These are phyloP conservation scores for Oryzias dopingdopingensis DNA, from an alignment of 2,797 vertebrate species.

Conservation along the genomic window DNA sequence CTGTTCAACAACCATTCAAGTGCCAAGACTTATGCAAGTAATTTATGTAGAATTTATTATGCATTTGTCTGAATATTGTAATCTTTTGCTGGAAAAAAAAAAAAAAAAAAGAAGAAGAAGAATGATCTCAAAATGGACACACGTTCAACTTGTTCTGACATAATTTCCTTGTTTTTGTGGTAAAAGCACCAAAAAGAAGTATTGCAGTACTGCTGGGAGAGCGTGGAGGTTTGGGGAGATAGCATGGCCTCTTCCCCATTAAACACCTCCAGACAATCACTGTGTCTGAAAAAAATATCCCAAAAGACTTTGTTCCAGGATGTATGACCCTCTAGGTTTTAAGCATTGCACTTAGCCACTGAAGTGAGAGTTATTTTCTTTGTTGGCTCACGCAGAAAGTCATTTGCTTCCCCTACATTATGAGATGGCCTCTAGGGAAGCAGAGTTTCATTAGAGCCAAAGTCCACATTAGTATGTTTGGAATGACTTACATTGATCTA, in stretches of 20 bases:
- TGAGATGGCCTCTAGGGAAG: conserved; percentile 43
- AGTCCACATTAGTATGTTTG: conserved; percentile 58
- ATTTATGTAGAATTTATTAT: no score
- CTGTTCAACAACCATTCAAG: no score
- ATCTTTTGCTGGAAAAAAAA: no score
- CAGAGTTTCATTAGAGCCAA: conserved; percentile 55
- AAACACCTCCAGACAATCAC: conserved; percentile 19
- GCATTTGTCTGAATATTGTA: no score
- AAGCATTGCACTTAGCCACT: conserved; percentile 27
- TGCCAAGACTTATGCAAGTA: no score
- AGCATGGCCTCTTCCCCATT: conserved; percentile 18
- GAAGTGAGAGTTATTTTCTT: conserved; percentile 44
- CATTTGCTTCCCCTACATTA: conserved; percentile 31
- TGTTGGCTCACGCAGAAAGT: conserved; percentile 34
- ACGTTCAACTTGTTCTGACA: no score
- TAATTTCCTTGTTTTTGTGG: background rate
- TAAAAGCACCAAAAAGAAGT: conserved; percentile 3
- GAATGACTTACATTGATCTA: conserved; percentile 55
- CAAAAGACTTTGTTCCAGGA: conserved; percentile 34
- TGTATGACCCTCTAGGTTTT: conserved; percentile 37
- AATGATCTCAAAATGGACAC: no score
- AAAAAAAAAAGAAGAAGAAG: no score
- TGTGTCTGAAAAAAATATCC: conserved; percentile 30
- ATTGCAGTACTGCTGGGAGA: conserved; percentile 9
- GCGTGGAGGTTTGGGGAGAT: conserved; percentile 10